Percentiles rank a stretch among this genome's conserved stretches.
phyloP scores from a whole-genome alignment of 2,888 invertebrate genomes.

The Caenorhabditis doughertyi region DNA sequence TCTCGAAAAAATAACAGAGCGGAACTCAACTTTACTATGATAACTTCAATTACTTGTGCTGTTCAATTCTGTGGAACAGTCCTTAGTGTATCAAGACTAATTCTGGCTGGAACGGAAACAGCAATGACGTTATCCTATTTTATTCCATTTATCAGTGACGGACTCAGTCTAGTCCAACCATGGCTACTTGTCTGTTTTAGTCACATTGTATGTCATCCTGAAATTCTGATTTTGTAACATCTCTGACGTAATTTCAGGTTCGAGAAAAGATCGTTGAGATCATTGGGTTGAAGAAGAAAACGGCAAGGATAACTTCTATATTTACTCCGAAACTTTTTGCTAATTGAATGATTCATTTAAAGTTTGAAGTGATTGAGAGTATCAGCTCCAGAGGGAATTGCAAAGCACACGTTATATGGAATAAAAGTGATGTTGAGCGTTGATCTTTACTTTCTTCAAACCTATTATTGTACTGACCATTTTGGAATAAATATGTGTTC shows the following conservation, averaged over 20 bases:
- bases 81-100: conserved; percentile 6
- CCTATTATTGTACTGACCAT: background rate
- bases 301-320: background rate
- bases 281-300: background rate
- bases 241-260: conserved; percentile 24
- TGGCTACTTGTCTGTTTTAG: conserved; percentile 36
- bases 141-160: conserved; percentile 31
- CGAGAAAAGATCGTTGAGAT: conserved; percentile 10
- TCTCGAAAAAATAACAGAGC: background rate
- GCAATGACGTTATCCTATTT: background rate
- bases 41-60: conserved; percentile 29
- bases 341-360: background rate
- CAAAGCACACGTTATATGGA: no score
- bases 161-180: conserved; percentile 28
- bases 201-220: conserved; percentile 1
- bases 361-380: background rate
- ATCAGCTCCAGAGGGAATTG: background rate
- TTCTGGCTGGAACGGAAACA: background rate
- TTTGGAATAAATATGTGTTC: background rate
- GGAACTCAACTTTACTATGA: conserved; percentile 39
- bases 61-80: conserved; percentile 34
- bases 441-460: background rate
- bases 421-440: no score
- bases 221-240: background rate
- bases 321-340: background rate